These are phyloP conservation scores for Hemistola chrysoprasaria DNA, from an alignment of 2,888 invertebrate genomes.

Conservation along the genomic window DNA sequence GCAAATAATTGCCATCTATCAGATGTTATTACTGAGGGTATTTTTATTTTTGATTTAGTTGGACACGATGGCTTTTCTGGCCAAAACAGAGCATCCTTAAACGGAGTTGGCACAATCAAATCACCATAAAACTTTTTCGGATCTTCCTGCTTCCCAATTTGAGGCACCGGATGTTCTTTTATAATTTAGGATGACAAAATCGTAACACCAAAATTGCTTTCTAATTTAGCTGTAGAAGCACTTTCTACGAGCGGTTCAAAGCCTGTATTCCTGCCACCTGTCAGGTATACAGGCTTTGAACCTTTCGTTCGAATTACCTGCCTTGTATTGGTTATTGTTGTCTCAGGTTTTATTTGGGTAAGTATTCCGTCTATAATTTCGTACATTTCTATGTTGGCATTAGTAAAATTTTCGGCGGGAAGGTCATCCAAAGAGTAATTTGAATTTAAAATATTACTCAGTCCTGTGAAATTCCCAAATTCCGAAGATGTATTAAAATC, in stretches of 20 bases:
- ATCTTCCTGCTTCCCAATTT: neutral
- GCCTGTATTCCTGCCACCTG: too few relatives aligned
- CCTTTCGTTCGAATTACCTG: neutral
- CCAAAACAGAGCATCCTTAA: neutral
- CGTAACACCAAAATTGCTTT: neutral
- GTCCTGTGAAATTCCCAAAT: constrained; percentile 1
- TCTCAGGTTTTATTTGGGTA: neutral
- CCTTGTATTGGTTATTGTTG: neutral
- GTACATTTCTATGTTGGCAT: neutral
- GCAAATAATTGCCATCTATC: constrained; percentile 1
- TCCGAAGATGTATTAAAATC: neutral
- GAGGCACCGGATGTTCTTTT: too few relatives aligned
- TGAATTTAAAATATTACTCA: neutral
- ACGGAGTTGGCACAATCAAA: neutral
- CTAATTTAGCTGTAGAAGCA: neutral
- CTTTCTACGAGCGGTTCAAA: too few relatives aligned
- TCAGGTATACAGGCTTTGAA: neutral
- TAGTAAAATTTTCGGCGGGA: neutral
- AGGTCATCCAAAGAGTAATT: neutral
- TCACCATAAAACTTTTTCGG: neutral
- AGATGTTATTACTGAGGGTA: neutral
- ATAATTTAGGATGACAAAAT: neutral
- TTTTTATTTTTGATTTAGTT: neutral
- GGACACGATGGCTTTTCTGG: neutral
- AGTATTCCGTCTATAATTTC: neutral